Base-by-base conservation (phyloP, 1,140 invertebrate species). In the Drosophila virilis region DNA sequence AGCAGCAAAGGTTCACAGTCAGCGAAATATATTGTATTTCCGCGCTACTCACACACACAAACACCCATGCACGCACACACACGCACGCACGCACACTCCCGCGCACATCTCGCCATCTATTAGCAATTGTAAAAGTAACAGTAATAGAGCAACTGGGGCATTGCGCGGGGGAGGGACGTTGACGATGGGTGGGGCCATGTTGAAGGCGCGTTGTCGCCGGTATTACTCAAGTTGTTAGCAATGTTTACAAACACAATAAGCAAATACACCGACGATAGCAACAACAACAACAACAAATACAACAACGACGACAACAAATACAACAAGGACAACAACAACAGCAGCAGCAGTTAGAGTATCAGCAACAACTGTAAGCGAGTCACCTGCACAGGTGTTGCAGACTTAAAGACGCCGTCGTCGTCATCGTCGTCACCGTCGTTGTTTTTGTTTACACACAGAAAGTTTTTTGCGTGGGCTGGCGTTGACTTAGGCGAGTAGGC, bases 171-270 rank as follows among this genome's bases (percentile, higher is more conserved):
- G 22, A 12, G 9, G 15, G 57, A 13, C 13, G 12, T 32, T 28
- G 37, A 43, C 42, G 37, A 37, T 50, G 65, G 64, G 54, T 61
- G 33, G 10, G n/a, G n/a, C 35, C 9, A 22, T 33, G 68, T 35
- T 62, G 46, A 54, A 67, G 68, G 17, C 46, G 77, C 85, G 83
- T 88, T 88, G 84, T 88, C 84, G 77, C 84, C 77, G 84, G 80
- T 85, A 88, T 88, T 88, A 89, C 84, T 88, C 84, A 89, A 88
- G 84, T 88, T 88, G 84, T 88, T 88, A 88, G 84, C 84, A 84
- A 80, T 88, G 84, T 88, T 88, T 88, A 84, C 84, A 88, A 84
- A 89, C 85, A 89, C 84, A 88, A 88, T 88, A 88, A 89, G 84
- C 77, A 88, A 88, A 88, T 86, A 86, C 78, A 48, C 69, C 51